Conservation (phyloP, 2,113 vertebrate species). For the Tyto alba region DNA sequence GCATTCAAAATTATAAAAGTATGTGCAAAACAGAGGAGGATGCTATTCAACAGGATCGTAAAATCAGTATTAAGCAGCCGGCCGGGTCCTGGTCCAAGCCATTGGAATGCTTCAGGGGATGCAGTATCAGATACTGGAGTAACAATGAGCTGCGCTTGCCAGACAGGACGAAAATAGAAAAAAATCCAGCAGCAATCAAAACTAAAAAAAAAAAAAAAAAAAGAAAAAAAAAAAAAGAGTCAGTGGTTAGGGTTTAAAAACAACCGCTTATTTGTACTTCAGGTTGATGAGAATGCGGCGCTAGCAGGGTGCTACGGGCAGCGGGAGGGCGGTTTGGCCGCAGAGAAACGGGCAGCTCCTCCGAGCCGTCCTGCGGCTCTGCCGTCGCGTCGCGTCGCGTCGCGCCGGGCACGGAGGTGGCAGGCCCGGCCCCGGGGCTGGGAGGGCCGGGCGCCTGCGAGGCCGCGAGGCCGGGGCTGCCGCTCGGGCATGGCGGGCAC, state of each 20-base stretch:
- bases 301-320: background rate
- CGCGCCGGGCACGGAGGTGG: rapidly evolving
- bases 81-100: background rate
- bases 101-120: slow-evolving; percentile 18
- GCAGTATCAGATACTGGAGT: background rate
- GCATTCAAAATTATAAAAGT: background rate
- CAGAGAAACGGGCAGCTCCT: background rate
- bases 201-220: too few species aligned
- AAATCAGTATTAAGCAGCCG: slow-evolving; percentile 14
- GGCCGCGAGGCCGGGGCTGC: rapidly evolving
- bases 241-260: background rate
- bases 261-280: background rate
- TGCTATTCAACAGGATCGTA: slow-evolving; percentile 2
- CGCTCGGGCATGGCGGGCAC: too few species aligned
- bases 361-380: background rate
- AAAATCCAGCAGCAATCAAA: background rate
- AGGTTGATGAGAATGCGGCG: background rate
- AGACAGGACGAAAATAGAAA: background rate
- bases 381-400: rapidly evolving
- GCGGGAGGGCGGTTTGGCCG: rapidly evolving
- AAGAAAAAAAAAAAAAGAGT: too few species aligned
- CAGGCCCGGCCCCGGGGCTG: background rate
- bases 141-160: background rate
- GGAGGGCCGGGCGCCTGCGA: too few species aligned
- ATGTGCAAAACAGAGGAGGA: slow-evolving; percentile 28